These are phyloP conservation scores for Forbesichthys papilliferus DNA, from an alignment of 2,113 vertebrate species.

Conservation along the genomic window DNA sequence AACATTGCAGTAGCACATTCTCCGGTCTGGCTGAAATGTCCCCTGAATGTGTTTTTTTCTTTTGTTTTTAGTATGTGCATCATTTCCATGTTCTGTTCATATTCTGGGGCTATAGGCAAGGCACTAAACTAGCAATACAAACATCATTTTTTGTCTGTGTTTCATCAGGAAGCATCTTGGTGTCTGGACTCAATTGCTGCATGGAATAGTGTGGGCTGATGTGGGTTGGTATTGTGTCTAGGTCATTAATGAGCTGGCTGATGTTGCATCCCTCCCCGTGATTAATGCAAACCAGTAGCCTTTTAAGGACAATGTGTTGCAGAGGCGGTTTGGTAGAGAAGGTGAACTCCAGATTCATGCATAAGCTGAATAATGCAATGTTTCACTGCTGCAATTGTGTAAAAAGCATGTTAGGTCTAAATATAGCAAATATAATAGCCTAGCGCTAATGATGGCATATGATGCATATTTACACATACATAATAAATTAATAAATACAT, in stretches of 20 bases:
- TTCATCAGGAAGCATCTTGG: conserved; percentile 25
- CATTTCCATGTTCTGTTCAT: not conserved
- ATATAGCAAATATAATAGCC: conserved; percentile 23
- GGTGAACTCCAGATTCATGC: no score
- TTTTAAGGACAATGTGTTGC: not conserved
- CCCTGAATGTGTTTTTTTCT: no score
- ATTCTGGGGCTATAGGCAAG: not conserved
- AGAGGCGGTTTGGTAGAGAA: not conserved
- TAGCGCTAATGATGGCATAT: conserved; percentile 27
- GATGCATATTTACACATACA: conserved; percentile 37
- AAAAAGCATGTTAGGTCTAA: conserved; percentile 11
- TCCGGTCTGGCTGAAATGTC: conserved; percentile 10
- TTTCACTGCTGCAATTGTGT: no score
- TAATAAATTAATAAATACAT: conserved; percentile 13
- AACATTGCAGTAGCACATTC: conserved; percentile 26
- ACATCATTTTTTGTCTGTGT: conserved; percentile 21
- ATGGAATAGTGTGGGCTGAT: conserved; percentile 43
- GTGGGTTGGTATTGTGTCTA: conserved; percentile 40
- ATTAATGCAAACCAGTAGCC: not conserved
- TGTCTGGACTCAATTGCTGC: conserved; percentile 34
- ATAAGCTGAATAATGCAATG: no score
- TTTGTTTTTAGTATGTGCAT: no score
- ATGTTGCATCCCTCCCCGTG: conserved; percentile 23
- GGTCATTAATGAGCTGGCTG: conserved; percentile 46
- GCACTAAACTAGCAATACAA: not conserved